These are phyloP conservation scores for Pseudococcus jackbeardsleyi DNA, from an alignment of 2,888 invertebrate genomes.

Conservation along the genomic window DNA sequence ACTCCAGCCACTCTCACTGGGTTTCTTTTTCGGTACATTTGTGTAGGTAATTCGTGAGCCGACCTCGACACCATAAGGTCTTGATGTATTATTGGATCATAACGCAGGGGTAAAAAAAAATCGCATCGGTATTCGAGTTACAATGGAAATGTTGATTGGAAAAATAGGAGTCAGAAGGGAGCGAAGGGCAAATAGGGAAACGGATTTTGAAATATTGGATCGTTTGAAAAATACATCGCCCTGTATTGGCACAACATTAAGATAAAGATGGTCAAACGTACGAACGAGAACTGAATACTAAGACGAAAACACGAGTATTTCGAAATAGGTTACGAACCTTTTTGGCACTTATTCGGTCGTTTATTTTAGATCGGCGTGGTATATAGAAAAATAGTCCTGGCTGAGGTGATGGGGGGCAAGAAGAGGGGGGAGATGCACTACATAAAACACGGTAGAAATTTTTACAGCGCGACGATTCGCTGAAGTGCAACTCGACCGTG, in stretches of 20 bases:
- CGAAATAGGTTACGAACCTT: slow-evolving; percentile 26
- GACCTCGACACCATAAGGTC: slow-evolving; percentile 2
- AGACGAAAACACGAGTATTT: neutral
- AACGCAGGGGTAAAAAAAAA: neutral
- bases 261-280: neutral
- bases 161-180: neutral
- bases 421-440: neutral
- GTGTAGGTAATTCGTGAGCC: neutral
- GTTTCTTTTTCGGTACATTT: neutral
- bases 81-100: neutral
- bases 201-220: neutral
- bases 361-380: slow-evolving; percentile 16
- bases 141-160: neutral
- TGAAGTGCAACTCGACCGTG: slow-evolving; percentile 14
- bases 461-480: neutral
- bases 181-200: neutral
- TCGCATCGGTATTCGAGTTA: neutral
- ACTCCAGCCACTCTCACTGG: neutral
- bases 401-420: neutral
- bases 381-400: neutral
- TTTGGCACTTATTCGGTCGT: slow-evolving; percentile 19
- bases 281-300: slow-evolving; percentile 14
- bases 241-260: neutral
- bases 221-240: neutral
- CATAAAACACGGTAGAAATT: neutral